Base-by-base conservation (phyloP, 1,140 invertebrate species). In the Drosophila parvula region DNA sequence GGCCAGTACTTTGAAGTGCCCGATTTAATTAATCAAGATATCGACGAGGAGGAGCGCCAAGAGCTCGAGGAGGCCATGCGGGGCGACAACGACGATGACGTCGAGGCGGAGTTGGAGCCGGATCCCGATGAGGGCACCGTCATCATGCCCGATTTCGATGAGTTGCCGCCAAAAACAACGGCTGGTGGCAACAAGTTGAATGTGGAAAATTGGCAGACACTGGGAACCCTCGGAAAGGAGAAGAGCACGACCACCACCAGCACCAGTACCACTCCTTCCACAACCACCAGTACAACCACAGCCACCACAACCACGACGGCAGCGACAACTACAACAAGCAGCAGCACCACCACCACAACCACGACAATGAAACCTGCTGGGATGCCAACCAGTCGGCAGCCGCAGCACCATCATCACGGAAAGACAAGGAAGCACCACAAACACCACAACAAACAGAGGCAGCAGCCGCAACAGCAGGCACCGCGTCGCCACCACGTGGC, bases 11-110 rank as follows among this genome's bases (percentile, higher is more conserved):
- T 91, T 78, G 90, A 91, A 88, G 74, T 90, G 76, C 86, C 90
- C 74, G 90, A 91, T 91, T 91, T 91, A 90, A 84, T 88, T 92
- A 80, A 79, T 89, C 79, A 79, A 73, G 65, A 88, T 84, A 88
- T 85, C 56, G 83, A 85, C 62, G 84, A 71, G 32, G 75, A 74
- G 60, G 62, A 86, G 50, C 73, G 74, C 11, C 73, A 63, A 18
- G 76, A 65, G 18, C 64, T 63, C 30, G 67, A 69, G 50, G 69
- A 60, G 43, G 74, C 62, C 36, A 77, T 76, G n/a, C 41, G 74
- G 7, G 73, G 71, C 7, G 74, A 60, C 14, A 30, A 48, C 30
- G 65, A 56, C 5, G 58, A 57, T 4, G 64, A 65, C 16, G 76
- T 63, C 34, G 74, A 59, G 34, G 68, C 28, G 50, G 64, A 61